Evolutionary conservation across 1,140 invertebrate species (phyloP).

Genomic region (Euura saliciscinereae): DNA sequence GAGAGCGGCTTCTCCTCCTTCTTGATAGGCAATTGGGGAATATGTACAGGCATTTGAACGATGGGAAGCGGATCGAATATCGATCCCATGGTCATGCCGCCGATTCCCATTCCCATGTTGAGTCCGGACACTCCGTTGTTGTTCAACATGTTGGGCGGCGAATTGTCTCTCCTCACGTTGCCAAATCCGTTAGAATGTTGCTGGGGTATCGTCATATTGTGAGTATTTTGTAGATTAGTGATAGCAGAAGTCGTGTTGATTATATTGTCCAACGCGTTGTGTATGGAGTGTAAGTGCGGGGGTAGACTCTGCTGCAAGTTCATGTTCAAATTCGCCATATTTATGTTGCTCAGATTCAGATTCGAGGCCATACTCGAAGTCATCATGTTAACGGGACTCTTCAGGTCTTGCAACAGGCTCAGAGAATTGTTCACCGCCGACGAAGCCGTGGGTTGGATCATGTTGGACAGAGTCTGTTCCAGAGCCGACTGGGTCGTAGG

Average conservation of each 20-base stretch:
- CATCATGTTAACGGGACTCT: conserved; percentile 48
- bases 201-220: conserved; percentile 44
- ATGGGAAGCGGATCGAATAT: conserved; percentile 70
- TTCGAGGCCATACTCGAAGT: conserved; percentile 44
- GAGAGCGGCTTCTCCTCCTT: conserved; percentile 56
- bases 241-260: conserved; percentile 40
- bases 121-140: conserved; percentile 58
- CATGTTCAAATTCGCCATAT: conserved; percentile 47
- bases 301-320: conserved; percentile 43
- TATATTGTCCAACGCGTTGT: conserved; percentile 51
- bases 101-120: conserved; percentile 54
- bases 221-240: conserved; percentile 46
- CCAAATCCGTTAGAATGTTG: conserved; percentile 58
- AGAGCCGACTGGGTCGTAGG: conserved; percentile 44
- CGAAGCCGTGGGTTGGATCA: conserved; percentile 42
- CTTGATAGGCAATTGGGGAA: conserved; percentile 61
- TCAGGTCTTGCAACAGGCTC: conserved; percentile 50
- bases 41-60: conserved; percentile 53
- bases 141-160: conserved; percentile 59
- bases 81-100: conserved; percentile 61
- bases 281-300: conserved; percentile 44
- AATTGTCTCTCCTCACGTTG: conserved; percentile 57
- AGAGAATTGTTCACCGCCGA: conserved; percentile 39
- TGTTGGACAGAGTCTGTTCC: conserved; percentile 45
- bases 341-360: conserved; percentile 46